Conservation (phyloP, 2,888 invertebrate genomes). For the Lochmaea crataegi region DNA sequence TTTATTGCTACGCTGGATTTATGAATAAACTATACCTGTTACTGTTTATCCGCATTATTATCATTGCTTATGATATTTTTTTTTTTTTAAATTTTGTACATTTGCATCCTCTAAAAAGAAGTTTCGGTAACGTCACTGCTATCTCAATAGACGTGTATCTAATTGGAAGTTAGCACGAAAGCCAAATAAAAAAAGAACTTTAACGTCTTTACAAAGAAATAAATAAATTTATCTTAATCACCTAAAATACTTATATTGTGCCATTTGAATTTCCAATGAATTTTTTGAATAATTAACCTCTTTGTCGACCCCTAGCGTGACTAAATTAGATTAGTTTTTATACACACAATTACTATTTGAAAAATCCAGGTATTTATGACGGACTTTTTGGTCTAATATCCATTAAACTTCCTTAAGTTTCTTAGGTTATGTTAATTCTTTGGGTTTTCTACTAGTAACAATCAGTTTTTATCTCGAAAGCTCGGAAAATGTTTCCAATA, state of each 20-base stretch:
- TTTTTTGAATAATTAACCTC: constrained; percentile 30
- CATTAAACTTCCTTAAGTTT: no score
- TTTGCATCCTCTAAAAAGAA: neutral
- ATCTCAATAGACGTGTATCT: constrained; percentile 3
- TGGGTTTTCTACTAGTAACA: no score
- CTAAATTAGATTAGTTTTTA: constrained; percentile 26
- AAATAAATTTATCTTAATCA: constrained; percentile 36
- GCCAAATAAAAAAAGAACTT: neutral
- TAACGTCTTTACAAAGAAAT: constrained; percentile 14
- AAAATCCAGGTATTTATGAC: no score
- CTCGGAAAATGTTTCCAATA: no score
- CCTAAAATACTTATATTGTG: constrained; percentile 27
- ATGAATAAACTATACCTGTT: no score
- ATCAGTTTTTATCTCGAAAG: no score
- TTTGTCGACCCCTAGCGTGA: constrained; percentile 30
- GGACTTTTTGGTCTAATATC: no score
- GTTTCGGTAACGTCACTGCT: neutral
- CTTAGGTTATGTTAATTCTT: no score
- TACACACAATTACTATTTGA: neutral
- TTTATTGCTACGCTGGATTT: no score
- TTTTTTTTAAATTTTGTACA: no score
- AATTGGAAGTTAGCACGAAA: constrained; percentile 2
- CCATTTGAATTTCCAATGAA: constrained; percentile 32
- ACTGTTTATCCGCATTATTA: no score
- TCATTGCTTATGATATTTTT: no score